Base-by-base conservation (phyloP, 2,113 vertebrate genomes). In the Brachypteracias leptosomus region DNA sequence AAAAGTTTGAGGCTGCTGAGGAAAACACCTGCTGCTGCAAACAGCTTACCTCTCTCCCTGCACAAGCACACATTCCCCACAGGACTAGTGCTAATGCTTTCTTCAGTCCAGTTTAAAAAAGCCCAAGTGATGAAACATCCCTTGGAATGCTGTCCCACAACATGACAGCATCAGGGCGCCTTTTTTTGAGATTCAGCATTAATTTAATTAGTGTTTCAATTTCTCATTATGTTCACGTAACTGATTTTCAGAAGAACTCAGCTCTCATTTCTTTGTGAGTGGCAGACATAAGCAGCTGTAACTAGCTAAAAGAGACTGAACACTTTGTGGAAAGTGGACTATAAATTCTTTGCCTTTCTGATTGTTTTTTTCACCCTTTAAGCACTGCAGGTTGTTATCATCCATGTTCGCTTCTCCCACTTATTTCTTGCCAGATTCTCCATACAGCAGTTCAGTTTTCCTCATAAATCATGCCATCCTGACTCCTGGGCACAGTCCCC, bases 21-120 rank as follows among this genome's bases (percentile, higher is more conserved):
- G 65, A 94, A 89, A 96, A 86, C 72, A 95, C 90, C 82, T 88
- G 65, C 90, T 81, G 38, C 10, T 83, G 28, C 65, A 71, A 77
- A 84, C 38, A 77, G 58, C 35, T 78, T 77, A 62, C 36, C 10
- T 66, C 28, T 52, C 55, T 62, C 74, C 36, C 36, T 33, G 2
- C 31, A 73, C 87, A 65, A 88, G 58, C 40, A 46, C 4, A 4
- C 46, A 54, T 51, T 72, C 42, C 78, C 63, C 47, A 26, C 75
- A 86, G 52, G 42, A 24, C 33, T 29, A 55, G 38, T 16, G 17
- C 44, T 90, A 59, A 67, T 11, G 11, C 35, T 90, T 92, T 52
- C 47, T 68, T 95, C 40, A 57, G 80, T 84, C 63, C 19, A 10
- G n/a, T 86, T 85, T 80, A 35, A 55, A 70, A 93, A 92, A 68